phyloP scores from a whole-genome alignment of 2,797 vertebrate genomes.

The Urophycis tenuis region DNA sequence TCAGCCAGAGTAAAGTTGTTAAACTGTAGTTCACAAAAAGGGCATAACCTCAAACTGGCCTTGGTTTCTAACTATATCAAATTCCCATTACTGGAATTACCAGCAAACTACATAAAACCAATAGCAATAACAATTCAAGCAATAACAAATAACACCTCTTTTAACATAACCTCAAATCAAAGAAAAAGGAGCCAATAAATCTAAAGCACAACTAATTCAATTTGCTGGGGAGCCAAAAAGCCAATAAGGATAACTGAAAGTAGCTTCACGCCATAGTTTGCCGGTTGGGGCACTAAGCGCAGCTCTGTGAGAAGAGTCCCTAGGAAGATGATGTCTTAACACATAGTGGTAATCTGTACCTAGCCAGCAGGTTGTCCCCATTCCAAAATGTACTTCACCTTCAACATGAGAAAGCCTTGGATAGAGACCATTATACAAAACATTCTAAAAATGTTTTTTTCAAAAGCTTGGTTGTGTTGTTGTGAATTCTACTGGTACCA shows the following conservation, averaged over 20 bases:
- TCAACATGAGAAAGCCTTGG: background rate
- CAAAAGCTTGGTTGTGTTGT: background rate
- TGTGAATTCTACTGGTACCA: background rate
- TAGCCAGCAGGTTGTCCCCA: background rate
- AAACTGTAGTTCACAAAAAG: constrained; percentile 35
- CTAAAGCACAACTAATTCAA: background rate
- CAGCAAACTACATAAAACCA: background rate
- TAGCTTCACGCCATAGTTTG: background rate
- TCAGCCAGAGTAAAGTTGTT: constrained; percentile 59
- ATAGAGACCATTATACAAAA: constrained; percentile 6
- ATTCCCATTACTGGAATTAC: background rate
- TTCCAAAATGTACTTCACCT: background rate
- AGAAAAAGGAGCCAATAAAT: background rate
- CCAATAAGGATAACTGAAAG: background rate
- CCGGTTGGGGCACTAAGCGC: no score
- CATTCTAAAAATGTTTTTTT: background rate
- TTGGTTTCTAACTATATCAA: background rate
- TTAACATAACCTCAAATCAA: background rate
- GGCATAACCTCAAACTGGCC: background rate
- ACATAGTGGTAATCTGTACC: background rate
- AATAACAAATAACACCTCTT: background rate
- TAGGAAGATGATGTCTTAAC: background rate
- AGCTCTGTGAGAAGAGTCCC: background rate
- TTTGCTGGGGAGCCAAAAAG: background rate
- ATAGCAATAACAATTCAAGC: background rate